phyloP scores from a whole-genome alignment of 2,113 vertebrate genomes.

The Misgurnus mizolepis region DNA sequence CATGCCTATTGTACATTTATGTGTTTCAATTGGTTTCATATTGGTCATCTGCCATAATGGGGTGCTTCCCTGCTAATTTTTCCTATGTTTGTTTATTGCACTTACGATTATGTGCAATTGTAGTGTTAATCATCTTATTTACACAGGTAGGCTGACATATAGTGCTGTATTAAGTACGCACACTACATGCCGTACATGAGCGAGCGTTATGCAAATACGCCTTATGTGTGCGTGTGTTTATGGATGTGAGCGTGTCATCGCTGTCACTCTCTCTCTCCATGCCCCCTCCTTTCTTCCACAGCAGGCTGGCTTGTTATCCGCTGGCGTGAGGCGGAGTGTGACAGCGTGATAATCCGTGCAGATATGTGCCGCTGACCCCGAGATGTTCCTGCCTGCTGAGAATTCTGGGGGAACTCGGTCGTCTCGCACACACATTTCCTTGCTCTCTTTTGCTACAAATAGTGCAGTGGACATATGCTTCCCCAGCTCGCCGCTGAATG shows the following conservation, averaged over 20 bases:
- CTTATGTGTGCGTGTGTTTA: slow-evolving; percentile 16
- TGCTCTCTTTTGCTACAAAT: slow-evolving; percentile 49
- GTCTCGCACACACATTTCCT: slow-evolving; percentile 19
- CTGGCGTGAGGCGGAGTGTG: slow-evolving; percentile 54
- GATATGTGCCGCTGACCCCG: slow-evolving; percentile 69
- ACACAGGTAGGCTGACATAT: slow-evolving; percentile 4
- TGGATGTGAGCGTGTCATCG: slow-evolving; percentile 31
- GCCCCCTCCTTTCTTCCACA: slow-evolving; percentile 41
- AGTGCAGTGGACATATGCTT: slow-evolving; percentile 53
- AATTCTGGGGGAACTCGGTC: slow-evolving; percentile 49
- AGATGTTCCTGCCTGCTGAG: slow-evolving; percentile 57
- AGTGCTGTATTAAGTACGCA: neutral
- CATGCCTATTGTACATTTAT: too few species aligned
- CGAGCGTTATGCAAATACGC: slow-evolving; percentile 10
- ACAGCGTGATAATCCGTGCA: slow-evolving; percentile 66
- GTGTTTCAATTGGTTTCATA: too few species aligned
- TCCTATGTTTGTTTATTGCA: too few species aligned
- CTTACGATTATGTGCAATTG: too few species aligned
- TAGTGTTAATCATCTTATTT: neutral
- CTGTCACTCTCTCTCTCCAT: slow-evolving; percentile 53
- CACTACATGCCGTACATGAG: neutral
- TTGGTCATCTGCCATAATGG: too few species aligned
- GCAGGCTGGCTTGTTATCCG: slow-evolving; percentile 60
- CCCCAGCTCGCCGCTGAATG: slow-evolving; percentile 49
- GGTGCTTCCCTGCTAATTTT: neutral